phyloP scores from a whole-genome alignment of 2,113 vertebrate species.

The Neotragus moschatus region DNA sequence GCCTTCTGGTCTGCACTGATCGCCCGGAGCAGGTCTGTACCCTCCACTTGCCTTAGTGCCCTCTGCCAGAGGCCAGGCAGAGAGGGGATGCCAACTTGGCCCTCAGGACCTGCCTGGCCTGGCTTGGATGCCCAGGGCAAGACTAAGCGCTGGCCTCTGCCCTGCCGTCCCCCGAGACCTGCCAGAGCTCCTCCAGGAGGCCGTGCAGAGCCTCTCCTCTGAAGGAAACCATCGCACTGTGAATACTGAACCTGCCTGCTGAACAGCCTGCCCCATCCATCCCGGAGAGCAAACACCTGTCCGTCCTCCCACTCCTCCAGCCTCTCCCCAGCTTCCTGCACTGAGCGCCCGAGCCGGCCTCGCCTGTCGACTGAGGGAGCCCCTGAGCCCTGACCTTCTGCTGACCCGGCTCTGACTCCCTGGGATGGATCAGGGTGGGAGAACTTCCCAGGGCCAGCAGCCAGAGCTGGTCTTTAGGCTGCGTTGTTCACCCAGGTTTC shows the following conservation, averaged over 20 bases:
- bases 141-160: background rate
- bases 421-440: slow-evolving; percentile 4
- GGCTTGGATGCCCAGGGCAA: slow-evolving; percentile 10
- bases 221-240: slow-evolving; percentile 82
- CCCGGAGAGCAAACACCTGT: background rate
- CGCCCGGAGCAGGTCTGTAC: background rate
- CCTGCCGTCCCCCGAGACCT: background rate
- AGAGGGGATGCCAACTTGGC: background rate
- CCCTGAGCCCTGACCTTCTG: slow-evolving; percentile 45
- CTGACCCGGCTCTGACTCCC: background rate
- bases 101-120: slow-evolving; percentile 24
- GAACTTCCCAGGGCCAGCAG: background rate
- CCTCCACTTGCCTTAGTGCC: background rate
- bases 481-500: slow-evolving; percentile 43
- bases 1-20: background rate
- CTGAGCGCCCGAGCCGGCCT: slow-evolving; percentile 71
- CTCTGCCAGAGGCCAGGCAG: slow-evolving; percentile 5
- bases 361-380: slow-evolving; percentile 44
- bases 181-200: background rate
- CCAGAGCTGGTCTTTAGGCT: slow-evolving; percentile 65
- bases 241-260: slow-evolving; percentile 75
- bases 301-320: background rate
- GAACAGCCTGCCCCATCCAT: slow-evolving; percentile 35
- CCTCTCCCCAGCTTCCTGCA: slow-evolving; percentile 35
- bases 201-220: background rate